These are phyloP conservation scores for Mus spretus DNA, from an alignment of 2,797 vertebrate genomes.

Conservation along the genomic window DNA sequence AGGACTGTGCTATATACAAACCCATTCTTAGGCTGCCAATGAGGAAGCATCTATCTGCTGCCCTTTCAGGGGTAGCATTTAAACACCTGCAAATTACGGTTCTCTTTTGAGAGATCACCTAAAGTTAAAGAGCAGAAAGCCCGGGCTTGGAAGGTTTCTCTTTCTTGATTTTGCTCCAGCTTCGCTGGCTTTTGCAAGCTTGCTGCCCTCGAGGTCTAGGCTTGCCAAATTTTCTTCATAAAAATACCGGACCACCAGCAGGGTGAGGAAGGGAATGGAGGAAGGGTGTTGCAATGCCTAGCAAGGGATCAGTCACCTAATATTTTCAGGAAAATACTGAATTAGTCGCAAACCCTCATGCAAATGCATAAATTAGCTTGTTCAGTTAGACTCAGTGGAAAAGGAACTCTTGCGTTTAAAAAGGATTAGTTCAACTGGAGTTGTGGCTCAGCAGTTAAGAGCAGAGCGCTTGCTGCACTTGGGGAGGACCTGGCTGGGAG, in stretches of 20 bases:
- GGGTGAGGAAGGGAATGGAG: background rate
- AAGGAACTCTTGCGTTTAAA: background rate
- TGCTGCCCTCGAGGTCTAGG: constrained; percentile 15
- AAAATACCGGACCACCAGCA: constrained; percentile 56
- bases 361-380: constrained; percentile 20
- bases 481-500: background rate
- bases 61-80: background rate
- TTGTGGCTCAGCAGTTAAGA: background rate
- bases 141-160: constrained; percentile 35
- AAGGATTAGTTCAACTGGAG: background rate
- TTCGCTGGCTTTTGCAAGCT: constrained; percentile 53
- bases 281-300: background rate
- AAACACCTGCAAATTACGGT: constrained; percentile 36
- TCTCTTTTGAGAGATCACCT: constrained; percentile 49
- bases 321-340: background rate
- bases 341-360: background rate
- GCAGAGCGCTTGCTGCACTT: background rate
- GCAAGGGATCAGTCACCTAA: background rate
- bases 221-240: constrained; percentile 51
- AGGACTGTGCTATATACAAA: background rate
- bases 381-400: constrained; percentile 25
- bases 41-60: background rate
- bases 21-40: constrained; percentile 15
- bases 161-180: constrained; percentile 52
- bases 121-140: constrained; percentile 39